These are phyloP conservation scores for Papilio polyxenes DNA, from an alignment of 1,140 invertebrate species.

Conservation along the genomic window DNA sequence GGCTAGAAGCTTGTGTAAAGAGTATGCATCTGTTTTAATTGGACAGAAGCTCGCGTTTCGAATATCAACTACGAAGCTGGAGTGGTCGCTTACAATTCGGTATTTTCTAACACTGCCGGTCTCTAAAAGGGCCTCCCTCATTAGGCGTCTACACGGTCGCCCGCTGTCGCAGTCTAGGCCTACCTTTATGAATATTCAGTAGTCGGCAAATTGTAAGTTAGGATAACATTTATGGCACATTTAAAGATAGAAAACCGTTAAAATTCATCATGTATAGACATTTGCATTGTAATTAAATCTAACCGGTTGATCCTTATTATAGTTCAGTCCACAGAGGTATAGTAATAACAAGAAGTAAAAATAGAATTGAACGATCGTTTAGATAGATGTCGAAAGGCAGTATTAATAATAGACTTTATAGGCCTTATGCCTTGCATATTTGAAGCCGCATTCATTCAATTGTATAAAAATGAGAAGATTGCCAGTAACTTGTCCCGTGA, in stretches of 20 bases:
- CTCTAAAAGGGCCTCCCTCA: constrained; percentile 67
- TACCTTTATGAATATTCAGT: constrained; percentile 70
- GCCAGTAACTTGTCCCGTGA: constrained; percentile 61
- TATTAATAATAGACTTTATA: constrained; percentile 66
- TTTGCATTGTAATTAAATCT: constrained; percentile 66
- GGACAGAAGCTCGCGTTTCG: constrained; percentile 54
- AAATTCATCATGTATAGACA: constrained; percentile 58
- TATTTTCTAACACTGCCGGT: constrained; percentile 65
- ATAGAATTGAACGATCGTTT: constrained; percentile 15
- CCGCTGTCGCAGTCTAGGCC: constrained; percentile 49
- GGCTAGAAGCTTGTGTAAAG: constrained; percentile 34
- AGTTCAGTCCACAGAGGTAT: constrained; percentile 46
- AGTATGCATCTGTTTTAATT: constrained; percentile 55
- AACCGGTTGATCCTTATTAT: constrained; percentile 46
- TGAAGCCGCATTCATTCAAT: constrained; percentile 66
- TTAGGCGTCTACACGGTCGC: constrained; percentile 64
- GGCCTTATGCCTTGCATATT: constrained; percentile 52
- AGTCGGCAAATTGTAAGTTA: constrained; percentile 63
- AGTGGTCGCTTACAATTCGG: constrained; percentile 57
- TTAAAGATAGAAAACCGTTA: constrained; percentile 58
- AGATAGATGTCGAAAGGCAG: constrained; percentile 8
- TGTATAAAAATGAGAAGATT: constrained; percentile 67
- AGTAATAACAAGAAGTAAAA: constrained; percentile 42
- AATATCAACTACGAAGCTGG: constrained; percentile 66
- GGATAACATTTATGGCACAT: constrained; percentile 59